Evolutionary conservation across 2,888 invertebrate species (phyloP), one percentile per base, ranked within the genome.

Genomic region (Didymodactylos carnosus): DNA sequence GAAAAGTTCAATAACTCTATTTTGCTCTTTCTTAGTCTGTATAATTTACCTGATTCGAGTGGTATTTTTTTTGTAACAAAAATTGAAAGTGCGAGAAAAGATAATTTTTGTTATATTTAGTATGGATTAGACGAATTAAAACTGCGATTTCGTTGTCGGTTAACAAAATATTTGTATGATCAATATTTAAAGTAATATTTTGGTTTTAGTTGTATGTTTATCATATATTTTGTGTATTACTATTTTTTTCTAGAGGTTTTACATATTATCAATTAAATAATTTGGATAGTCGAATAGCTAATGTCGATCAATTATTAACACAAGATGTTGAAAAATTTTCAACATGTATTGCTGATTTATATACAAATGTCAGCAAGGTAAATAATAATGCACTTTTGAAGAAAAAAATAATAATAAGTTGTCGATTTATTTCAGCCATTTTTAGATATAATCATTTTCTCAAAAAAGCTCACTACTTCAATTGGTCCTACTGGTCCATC

Each of bases 301-400:
- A 97, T 85, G 91, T 93, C 1, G 97, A 97, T 84, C 95, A 97
- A 82, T 86, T 97, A 70, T 85, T 97, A 74, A 94, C 95, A 0
- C 93, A 91, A 0, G 97, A 98, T 82, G 91, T 97, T 2, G 97
- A 97, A 83, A 93, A 92, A 84, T 95, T 98, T 86, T 95, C 95
- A 82, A 92, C 92, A 78, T 91, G 92, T 74, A 89, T 94, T 43
- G 91, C 94, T 0, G 94, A 95, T 81, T 86, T 98, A 19, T 98
- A 98, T 85, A 92, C 94, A 76, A 94, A 97, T 82, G 88, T 95
- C 39, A 92, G 92, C 79, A 98, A 98, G 81, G 85, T 85, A 75
- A 74, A 72, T 75, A n/a, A n/a, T n/a, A n/a, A n/a, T n/a, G n/a
- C n/a, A n/a, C n/a, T n/a, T n/a, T n/a, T n/a, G n/a, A n/a, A n/a